Conservation (phyloP, 1,140 invertebrate species). For the Oncopodura yosiiana region DNA sequence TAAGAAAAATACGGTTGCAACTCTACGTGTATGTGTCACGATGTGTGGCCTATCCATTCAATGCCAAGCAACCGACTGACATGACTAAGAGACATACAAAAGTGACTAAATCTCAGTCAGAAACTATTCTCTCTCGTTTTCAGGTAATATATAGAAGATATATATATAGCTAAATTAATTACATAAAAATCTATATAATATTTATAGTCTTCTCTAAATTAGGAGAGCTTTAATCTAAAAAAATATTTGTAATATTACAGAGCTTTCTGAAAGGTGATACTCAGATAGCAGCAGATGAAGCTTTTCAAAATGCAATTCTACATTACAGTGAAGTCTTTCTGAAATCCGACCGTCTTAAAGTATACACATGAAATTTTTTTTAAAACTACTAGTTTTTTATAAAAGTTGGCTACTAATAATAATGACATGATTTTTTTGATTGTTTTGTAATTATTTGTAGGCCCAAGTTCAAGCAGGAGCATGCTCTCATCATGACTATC, state of each 20-base stretch:
- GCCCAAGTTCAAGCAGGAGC: slow-evolving; percentile 95
- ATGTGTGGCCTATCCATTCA: slow-evolving; percentile 98
- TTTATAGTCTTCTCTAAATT: neutral
- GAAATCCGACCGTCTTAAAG: slow-evolving; percentile 89
- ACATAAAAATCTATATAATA: neutral
- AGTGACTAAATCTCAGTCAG: slow-evolving; percentile 90
- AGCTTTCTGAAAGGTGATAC: slow-evolving; percentile 88
- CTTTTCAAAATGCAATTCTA: slow-evolving; percentile 96
- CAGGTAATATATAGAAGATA: slow-evolving; percentile 50
- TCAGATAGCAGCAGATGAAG: slow-evolving; percentile 96
- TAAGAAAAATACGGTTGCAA: slow-evolving; percentile 83
- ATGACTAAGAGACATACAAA: slow-evolving; percentile 87
- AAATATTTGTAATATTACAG: slow-evolving; percentile 44
- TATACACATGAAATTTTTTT: no score
- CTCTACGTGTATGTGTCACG: slow-evolving; percentile 97
- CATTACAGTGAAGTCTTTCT: slow-evolving; percentile 96
- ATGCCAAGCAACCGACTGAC: slow-evolving; percentile 97
- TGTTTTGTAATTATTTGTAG: no score
- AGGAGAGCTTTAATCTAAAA: neutral
- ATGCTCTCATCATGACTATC: slow-evolving; percentile 94
- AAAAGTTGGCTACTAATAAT: no score
- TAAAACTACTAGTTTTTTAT: no score
- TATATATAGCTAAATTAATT: neutral
- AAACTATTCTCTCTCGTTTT: slow-evolving; percentile 89
- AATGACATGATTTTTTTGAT: no score